Evolutionary conservation across 2,797 vertebrate species (phyloP), one percentile per base, ranked within the genome.

Genomic region (Kryptopterus vitreolus): DNA sequence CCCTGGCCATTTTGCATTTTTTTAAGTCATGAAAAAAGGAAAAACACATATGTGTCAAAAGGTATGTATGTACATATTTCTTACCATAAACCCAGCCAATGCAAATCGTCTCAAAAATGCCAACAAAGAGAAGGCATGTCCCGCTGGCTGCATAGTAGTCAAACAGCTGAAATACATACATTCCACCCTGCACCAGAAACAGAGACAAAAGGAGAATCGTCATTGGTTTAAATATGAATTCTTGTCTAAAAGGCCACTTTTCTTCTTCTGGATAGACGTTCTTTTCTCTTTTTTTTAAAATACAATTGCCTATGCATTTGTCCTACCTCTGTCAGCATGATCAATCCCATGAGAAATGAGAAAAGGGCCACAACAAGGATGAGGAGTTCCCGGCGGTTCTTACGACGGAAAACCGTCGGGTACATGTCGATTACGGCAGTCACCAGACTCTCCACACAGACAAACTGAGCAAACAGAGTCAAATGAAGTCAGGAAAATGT

Each of bases 141-240:
- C 97, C 97, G 68, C 97, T 99, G 90, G 96, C 96, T 65, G 97
- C 97, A 0, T 99, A 99, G 88, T 97, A 97, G 90, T 99, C 97
- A 80, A 98, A 98, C 80, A 99, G 94, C 91, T 98, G 98, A 88
- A 99, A 99, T 78, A 99, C 81, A 6, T 99, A 99, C 96, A 99
- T 97, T 68, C 97, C 97, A 20, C 97, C 97, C 97, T 98, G 20
- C 38, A 43, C 38, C 38, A 31, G 68, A 52, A 46, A 69, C 43
- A 29, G 12, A 18, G 26, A 29, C 26, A 29, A 20, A 63, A 31
- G 22, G 26, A 61, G 29, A 61, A 16, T 61, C 7, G 16, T 3
- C 3, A 9, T 38, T 63, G 31, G 20, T 62, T 62, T 62, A 31
- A 62, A 24, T 10, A 26, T 69, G 1, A 26, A 4, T 26, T 69